phyloP scores from a whole-genome alignment of 2,888 invertebrate species.

The Conchocele bisecta region DNA sequence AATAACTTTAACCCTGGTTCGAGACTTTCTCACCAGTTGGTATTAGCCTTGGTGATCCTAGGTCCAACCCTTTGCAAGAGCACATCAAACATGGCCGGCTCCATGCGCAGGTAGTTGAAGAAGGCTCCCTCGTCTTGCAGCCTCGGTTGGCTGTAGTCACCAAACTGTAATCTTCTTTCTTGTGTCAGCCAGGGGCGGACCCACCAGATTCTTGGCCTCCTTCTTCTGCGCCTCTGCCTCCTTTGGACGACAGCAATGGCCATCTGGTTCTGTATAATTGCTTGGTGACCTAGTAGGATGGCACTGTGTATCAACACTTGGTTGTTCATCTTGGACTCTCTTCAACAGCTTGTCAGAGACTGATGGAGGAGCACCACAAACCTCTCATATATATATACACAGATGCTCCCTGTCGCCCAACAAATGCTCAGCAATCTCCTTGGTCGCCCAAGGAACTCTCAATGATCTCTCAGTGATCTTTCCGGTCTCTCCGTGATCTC shows the following conservation, averaged over 20 bases:
- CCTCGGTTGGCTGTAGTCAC: no score
- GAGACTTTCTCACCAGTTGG: background rate
- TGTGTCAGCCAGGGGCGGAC: no score
- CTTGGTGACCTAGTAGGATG: constrained; percentile 8
- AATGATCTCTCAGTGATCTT: background rate
- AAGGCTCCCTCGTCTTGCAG: no score
- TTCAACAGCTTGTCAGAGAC: background rate
- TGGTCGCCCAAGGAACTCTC: background rate
- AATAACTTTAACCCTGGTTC: no score
- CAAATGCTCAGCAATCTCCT: background rate
- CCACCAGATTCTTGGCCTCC: background rate
- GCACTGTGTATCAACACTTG: background rate
- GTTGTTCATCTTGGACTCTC: constrained; percentile 6
- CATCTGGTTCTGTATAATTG: constrained; percentile 4
- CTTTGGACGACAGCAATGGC: constrained; percentile 2
- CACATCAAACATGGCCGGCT: no score
- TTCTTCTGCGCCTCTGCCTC: background rate
- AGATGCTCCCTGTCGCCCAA: background rate
- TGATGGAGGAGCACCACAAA: background rate
- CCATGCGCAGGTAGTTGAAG: no score
- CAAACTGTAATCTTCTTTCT: no score
- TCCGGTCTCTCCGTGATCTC: background rate
- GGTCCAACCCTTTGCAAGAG: background rate
- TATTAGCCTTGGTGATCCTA: background rate
- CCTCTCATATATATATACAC: background rate